These are phyloP conservation scores for Anagyrus pseudococci DNA, from an alignment of 2,888 invertebrate genomes.

Conservation along the genomic window DNA sequence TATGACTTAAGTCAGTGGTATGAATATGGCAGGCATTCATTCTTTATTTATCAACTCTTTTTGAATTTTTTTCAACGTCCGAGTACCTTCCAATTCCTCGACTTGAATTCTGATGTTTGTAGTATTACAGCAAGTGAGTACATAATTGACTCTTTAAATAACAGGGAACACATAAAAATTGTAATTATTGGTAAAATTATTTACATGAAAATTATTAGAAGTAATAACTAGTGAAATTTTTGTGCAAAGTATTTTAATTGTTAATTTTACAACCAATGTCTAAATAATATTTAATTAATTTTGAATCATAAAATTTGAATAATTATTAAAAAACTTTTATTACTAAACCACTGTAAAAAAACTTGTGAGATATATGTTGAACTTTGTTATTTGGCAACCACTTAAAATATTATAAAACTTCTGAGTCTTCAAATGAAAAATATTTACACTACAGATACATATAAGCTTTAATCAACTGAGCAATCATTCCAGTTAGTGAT, in stretches of 20 bases:
- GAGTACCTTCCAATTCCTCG: conserved; percentile 54
- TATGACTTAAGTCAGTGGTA: conserved; percentile 55
- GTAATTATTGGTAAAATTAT: conserved; percentile 28
- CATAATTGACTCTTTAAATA: conserved; percentile 56
- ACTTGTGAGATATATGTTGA: not conserved
- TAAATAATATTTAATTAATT: not conserved
- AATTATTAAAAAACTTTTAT: not conserved
- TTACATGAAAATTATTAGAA: not conserved
- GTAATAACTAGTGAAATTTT: not conserved
- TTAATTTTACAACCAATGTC: not conserved
- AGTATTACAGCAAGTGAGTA: conserved; percentile 56
- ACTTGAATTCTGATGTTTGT: conserved; percentile 57
- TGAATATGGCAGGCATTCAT: conserved; percentile 58
- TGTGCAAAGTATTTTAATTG: not conserved
- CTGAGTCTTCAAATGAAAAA: not conserved
- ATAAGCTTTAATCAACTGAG: no score
- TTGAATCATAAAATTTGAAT: not conserved
- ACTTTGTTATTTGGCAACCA: not conserved
- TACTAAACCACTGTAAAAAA: not conserved
- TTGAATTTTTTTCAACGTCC: conserved; percentile 48
- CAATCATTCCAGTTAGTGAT: no score
- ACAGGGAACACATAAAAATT: conserved; percentile 46
- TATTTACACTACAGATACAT: no score
- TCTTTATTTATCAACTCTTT: conserved; percentile 51
- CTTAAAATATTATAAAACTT: not conserved